Percentiles rank a stretch among this genome's conserved stretches.
Evolutionary conservation across 2,888 invertebrate genomes (phyloP).

Genomic region (Nezara viridula): DNA sequence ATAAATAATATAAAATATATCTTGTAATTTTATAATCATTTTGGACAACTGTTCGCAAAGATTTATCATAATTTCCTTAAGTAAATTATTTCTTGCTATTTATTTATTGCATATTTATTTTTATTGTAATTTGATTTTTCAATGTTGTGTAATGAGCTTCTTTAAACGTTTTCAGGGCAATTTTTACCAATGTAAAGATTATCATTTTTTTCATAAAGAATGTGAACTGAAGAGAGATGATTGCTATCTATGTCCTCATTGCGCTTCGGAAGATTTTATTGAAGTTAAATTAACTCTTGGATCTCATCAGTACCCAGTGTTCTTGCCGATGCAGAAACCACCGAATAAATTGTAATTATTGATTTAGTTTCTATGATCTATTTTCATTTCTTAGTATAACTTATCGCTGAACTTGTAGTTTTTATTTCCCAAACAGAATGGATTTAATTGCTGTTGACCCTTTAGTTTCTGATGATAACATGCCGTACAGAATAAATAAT

Average conservation of each 20-base stretch:
- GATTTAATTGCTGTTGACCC: no score
- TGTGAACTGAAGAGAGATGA: constrained; percentile 76
- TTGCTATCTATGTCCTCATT: constrained; percentile 78
- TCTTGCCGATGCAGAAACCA: constrained; percentile 72
- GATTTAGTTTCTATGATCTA: neutral
- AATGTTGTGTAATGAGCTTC: neutral
- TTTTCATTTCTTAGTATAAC: neutral
- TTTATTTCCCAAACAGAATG: neutral
- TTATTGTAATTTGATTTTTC: neutral
- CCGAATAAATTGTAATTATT: constrained; percentile 67
- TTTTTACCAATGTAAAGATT: constrained; percentile 83
- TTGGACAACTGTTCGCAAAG: neutral
- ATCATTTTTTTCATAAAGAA: constrained; percentile 87
- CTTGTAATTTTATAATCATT: neutral
- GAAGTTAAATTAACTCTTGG: constrained; percentile 77
- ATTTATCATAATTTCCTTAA: neutral
- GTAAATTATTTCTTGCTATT: no score
- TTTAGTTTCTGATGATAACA: no score
- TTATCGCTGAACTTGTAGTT: neutral
- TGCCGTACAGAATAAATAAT: no score
- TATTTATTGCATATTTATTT: neutral
- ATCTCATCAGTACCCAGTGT: constrained; percentile 74
- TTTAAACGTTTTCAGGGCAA: constrained; percentile 75
- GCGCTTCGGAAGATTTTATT: constrained; percentile 72
- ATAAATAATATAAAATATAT: no score